Base-by-base conservation (phyloP, 2,888 invertebrate genomes). In the Cabera pusaria region DNA sequence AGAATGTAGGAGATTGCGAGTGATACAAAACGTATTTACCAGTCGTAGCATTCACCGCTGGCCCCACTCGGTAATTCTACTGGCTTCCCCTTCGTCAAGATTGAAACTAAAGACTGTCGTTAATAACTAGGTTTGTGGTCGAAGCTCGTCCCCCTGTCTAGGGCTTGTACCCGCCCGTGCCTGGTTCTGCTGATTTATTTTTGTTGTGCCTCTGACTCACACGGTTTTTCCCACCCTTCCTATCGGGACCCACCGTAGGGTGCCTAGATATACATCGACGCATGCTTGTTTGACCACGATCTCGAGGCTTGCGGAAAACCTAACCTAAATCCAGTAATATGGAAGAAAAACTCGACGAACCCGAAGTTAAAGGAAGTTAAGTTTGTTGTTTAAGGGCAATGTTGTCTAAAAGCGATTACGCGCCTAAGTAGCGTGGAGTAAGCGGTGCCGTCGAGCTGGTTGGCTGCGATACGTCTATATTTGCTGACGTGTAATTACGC, bases 401-500 rank as follows among this genome's bases (percentile, higher is more conserved):
- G 37, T 44, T 47, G 36, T 52, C 42, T 38, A 27, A 52, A 52
- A 37, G 46, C 25, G 47, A 53, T 55, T 46, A 41, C 56, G 56
- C 59, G 57, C 51, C 50, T 31, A 56, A 65, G 63, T 55, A 44
- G 44, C 39, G 33, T 32, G 28, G 38, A 33, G 39, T 28, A 44
- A 37, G 37, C 21, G 47, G 24, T 45, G 41, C 24, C 38, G 26
- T 25, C 38, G 26, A 17, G 33, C 28, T 44, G 40, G 21, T 38
- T 24, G 32, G 44, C 49, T 44, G 44, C 53, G 54, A 59, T 62
- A 64, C 53, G 59, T 63, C 59, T 64, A 64, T 69, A 66, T 77
- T 71, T 65, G 64, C 71, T 64, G 67, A 67, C 62, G 52, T 58
- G 62, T 68, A 72, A 75, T 79, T 70, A 66, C 62, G 55, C 43